phyloP scores from a whole-genome alignment of 1,140 invertebrate species.

The Drosophila tsacasi region DNA sequence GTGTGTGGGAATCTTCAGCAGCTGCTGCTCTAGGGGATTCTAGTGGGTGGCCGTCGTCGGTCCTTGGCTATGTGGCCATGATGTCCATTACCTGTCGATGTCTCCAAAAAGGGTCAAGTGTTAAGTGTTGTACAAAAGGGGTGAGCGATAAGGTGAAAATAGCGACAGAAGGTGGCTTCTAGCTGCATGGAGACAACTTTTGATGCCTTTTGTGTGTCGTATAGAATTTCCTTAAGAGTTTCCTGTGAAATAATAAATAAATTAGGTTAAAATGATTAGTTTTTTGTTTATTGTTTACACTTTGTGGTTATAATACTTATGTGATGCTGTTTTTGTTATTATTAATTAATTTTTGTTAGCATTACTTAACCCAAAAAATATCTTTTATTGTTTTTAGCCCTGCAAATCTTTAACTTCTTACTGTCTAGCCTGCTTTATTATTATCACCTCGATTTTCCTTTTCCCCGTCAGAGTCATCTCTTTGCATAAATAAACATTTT shows the following conservation, averaged over 20 bases:
- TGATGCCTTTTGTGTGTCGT: neutral
- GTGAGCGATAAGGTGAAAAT: slow-evolving; percentile 12
- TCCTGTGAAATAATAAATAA: neutral
- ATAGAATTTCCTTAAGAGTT: neutral
- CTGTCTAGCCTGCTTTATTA: neutral
- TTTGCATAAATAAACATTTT: slow-evolving; percentile 12
- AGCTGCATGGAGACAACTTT: too few species aligned
- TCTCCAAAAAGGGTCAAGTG: slow-evolving; percentile 6
- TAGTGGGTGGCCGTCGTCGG: slow-evolving; percentile 9
- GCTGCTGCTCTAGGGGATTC: slow-evolving; percentile 31
- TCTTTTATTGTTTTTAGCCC: neutral
- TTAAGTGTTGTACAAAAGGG: slow-evolving; percentile 22
- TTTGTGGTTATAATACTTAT: neutral
- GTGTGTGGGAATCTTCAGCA: slow-evolving; percentile 45
- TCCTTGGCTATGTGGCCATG: neutral
- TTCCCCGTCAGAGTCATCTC: slow-evolving; percentile 4
- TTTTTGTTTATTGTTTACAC: neutral
- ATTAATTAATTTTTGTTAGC: too few species aligned
- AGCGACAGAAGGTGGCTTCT: neutral
- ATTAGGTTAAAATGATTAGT: neutral
- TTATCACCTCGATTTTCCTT: neutral
- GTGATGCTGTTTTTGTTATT: too few species aligned
- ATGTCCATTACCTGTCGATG: slow-evolving; percentile 24
- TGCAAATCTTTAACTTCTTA: neutral
- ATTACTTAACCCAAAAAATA: neutral